Base-by-base conservation (phyloP, 2,888 invertebrate species). In the Amblyteles armatorius region DNA sequence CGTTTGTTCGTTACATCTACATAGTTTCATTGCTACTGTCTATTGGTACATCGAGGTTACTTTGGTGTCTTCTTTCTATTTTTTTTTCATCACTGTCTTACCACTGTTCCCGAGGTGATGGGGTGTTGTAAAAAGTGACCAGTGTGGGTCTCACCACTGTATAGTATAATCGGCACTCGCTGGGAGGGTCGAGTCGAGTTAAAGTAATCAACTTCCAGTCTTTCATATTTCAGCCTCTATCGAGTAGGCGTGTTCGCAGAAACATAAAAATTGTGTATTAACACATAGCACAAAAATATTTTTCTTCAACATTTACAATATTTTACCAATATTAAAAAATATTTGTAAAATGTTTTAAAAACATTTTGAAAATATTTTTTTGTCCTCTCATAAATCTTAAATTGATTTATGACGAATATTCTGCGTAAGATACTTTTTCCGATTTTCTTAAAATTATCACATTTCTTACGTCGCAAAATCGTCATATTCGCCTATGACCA, bases 51-150 rank as follows among this genome's bases (percentile, higher is more conserved):
- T 69, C 69, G 60, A 57, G 50, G 63, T 74, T 33, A 79, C 71
- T 82, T 71, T 82, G 52, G 73, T 74, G 63, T 72, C 71, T 55
- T 81, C 52, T 52, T 67, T 79, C 50, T 36, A 16, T 33, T 19
- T 65, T 48, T n/a, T 74, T 69, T 40, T 40, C 36, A 13, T 77
- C 71, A 29, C 55, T 82, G n/a, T 77, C 65, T 76, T 16, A 65
- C 74, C 76, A 52, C n/a, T 65, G 65, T 78, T 68, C 63, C 44
- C 81, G 60, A 40, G 85, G 79, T 79, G 79, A 16, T 72, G 77
- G 82, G 22, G 65, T 67, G 13, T 71, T 65, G 60, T 44, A 74
- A 79, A 40, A 73, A 26, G 40, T 67, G 7, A 19, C 19, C 36
- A 60, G 16, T 69, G 36, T 55, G 33, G 57, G 36, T 63, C 48